These are phyloP conservation scores for Erpobdella octoculata DNA, from an alignment of 2,888 invertebrate species.

Conservation along the genomic window DNA sequence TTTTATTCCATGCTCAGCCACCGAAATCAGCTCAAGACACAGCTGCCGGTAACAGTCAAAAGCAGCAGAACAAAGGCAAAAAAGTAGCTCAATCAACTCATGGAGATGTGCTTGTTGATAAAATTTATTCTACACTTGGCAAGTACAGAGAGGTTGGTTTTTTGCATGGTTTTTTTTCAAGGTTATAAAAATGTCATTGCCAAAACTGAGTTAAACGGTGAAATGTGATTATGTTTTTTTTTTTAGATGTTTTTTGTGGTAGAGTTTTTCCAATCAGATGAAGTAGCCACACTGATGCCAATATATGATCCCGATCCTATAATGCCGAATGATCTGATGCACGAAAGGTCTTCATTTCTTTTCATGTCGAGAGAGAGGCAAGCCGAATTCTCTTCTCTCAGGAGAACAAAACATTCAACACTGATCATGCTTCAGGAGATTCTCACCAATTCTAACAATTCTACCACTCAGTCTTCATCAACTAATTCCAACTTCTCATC, in stretches of 20 bases:
- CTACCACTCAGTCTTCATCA: background rate
- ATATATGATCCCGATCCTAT: slow-evolving; percentile 15
- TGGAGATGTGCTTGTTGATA: slow-evolving; percentile 9
- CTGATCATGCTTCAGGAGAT: slow-evolving; percentile 16
- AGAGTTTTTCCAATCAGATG: background rate
- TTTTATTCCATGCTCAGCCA: background rate
- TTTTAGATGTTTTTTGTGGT: slow-evolving; percentile 28
- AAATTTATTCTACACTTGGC: slow-evolving; percentile 17
- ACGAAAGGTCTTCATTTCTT: slow-evolving; percentile 19
- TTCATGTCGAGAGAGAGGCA: slow-evolving; percentile 14
- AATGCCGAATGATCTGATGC: slow-evolving; percentile 7
- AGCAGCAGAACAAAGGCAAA: slow-evolving; percentile 4
- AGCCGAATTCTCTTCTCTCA: slow-evolving; percentile 19
- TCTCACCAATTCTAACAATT: background rate
- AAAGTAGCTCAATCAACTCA: background rate
- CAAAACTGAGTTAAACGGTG: background rate
- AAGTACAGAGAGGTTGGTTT: slow-evolving; percentile 19
- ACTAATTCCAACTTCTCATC: no score
- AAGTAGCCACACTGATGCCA: background rate
- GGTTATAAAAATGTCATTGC: background rate
- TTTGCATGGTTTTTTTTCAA: background rate
- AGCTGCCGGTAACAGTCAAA: background rate
- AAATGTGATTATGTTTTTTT: background rate
- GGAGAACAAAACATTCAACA: slow-evolving; percentile 21
- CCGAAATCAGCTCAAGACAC: slow-evolving; percentile 2